These are phyloP conservation scores for Conger conger DNA, from an alignment of 2,113 vertebrate species.

Conservation along the genomic window DNA sequence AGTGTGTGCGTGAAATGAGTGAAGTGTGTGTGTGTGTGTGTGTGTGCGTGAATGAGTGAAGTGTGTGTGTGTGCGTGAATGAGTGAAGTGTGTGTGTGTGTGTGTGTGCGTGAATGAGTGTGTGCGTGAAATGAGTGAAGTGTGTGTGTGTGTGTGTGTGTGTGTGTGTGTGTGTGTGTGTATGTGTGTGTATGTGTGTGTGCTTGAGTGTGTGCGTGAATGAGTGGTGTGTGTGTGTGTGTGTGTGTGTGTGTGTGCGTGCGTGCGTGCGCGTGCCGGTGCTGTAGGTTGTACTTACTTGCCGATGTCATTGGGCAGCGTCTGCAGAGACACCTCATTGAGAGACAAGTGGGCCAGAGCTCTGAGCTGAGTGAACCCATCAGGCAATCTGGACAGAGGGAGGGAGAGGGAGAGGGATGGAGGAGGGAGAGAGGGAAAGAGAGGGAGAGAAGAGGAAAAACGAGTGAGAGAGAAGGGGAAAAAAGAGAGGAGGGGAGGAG, in stretches of 20 bases:
- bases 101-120: too few relatives aligned
- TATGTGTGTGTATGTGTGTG: conserved; percentile 18
- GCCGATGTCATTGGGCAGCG: conserved; percentile 87
- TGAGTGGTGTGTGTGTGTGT: not conserved
- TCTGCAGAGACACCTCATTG: conserved; percentile 93
- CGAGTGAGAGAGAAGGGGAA: too few relatives aligned
- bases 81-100: not conserved
- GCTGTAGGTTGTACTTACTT: conserved; percentile 76
- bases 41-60: too few relatives aligned
- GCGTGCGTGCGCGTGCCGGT: too few relatives aligned
- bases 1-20: too few relatives aligned
- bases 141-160: not conserved
- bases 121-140: too few relatives aligned
- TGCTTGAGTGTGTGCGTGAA: not conserved
- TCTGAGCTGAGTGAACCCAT: conserved; percentile 93
- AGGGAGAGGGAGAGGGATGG: not conserved
- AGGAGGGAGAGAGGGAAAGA: not conserved
- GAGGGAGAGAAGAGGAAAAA: not conserved
- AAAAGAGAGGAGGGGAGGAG: conserved; percentile 9
- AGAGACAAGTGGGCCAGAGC: conserved; percentile 89
- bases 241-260: not conserved
- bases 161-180: not conserved
- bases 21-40: too few relatives aligned
- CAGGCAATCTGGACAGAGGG: conserved; percentile 77
- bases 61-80: too few relatives aligned